phyloP scores from a whole-genome alignment of 2,113 vertebrate genomes.

The Monarcha castaneiventris region DNA sequence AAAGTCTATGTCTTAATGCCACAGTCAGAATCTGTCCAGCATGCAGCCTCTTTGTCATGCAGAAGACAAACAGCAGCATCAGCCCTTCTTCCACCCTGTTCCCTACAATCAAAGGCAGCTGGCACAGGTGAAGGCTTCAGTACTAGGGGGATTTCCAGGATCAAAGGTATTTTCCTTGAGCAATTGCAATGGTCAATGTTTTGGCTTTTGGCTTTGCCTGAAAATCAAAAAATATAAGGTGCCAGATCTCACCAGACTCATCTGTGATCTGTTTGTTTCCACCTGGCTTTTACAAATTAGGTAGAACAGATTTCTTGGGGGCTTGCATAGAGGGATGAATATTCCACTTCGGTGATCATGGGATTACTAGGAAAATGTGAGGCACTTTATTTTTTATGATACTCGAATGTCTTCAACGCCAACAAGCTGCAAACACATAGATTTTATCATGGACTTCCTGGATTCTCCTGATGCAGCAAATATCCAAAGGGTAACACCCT shows the following conservation, averaged over 20 bases:
- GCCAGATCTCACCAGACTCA: not conserved
- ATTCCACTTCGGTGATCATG: not conserved
- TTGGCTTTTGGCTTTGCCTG: not conserved
- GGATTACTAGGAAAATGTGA: not conserved
- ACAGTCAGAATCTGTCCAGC: not conserved
- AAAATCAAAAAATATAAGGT: not conserved
- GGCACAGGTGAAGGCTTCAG: not conserved
- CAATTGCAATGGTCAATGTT: not conserved
- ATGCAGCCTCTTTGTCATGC: not conserved
- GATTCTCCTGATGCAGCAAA: not conserved
- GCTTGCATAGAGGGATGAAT: not conserved
- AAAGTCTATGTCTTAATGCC: not conserved
- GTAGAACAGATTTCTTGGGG: not conserved
- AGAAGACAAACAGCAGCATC: not conserved
- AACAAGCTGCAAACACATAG: rapidly evolving
- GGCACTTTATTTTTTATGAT: not conserved
- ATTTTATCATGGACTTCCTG: not conserved
- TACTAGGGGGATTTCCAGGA: not conserved
- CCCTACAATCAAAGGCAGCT: not conserved
- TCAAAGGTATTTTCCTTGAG: not conserved
- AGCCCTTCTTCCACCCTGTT: not conserved
- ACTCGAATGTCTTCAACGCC: not conserved
- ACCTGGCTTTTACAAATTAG: not conserved
- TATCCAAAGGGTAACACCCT: not conserved
- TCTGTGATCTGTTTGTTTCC: not conserved